These are phyloP conservation scores for Synanthedon andrenaeformis DNA, from an alignment of 2,888 invertebrate genomes.

Conservation along the genomic window DNA sequence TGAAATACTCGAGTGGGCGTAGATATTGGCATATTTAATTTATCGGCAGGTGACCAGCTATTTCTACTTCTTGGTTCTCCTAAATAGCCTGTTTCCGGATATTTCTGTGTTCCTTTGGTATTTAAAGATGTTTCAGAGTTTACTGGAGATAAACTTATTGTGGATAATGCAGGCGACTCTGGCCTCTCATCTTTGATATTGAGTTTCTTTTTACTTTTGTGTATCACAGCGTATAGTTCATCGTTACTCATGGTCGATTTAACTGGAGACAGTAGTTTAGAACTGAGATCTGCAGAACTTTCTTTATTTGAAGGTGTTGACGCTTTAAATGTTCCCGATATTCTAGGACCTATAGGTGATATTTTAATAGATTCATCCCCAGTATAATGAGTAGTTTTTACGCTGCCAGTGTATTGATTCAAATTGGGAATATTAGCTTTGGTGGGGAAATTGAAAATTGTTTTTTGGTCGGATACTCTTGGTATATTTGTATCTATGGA, in stretches of 20 bases:
- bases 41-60: slow-evolving; percentile 74
- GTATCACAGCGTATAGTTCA: slow-evolving; percentile 81
- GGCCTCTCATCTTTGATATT: slow-evolving; percentile 73
- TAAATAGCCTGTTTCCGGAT: slow-evolving; percentile 74
- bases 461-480: slow-evolving; percentile 17
- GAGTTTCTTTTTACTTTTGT: slow-evolving; percentile 80
- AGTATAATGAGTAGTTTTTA: not conserved
- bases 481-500: slow-evolving; percentile 22
- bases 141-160: slow-evolving; percentile 61
- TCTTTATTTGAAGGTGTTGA: slow-evolving; percentile 75
- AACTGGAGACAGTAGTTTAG: slow-evolving; percentile 72
- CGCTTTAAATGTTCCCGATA: slow-evolving; percentile 72
- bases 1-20: slow-evolving; percentile 20
- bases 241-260: slow-evolving; percentile 84
- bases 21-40: slow-evolving; percentile 34
- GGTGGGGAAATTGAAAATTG: slow-evolving; percentile 22
- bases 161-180: slow-evolving; percentile 57
- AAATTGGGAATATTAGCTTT: slow-evolving; percentile 10
- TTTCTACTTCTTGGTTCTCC: slow-evolving; percentile 68
- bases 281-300: slow-evolving; percentile 59
- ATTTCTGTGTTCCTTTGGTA: slow-evolving; percentile 49
- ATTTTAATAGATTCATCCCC: slow-evolving; percentile 65
- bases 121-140: slow-evolving; percentile 59
- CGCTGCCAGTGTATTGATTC: not conserved
- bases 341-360: slow-evolving; percentile 77